These are phyloP conservation scores for Heteromurus nitidus DNA, from an alignment of 2,888 invertebrate species.

Conservation along the genomic window DNA sequence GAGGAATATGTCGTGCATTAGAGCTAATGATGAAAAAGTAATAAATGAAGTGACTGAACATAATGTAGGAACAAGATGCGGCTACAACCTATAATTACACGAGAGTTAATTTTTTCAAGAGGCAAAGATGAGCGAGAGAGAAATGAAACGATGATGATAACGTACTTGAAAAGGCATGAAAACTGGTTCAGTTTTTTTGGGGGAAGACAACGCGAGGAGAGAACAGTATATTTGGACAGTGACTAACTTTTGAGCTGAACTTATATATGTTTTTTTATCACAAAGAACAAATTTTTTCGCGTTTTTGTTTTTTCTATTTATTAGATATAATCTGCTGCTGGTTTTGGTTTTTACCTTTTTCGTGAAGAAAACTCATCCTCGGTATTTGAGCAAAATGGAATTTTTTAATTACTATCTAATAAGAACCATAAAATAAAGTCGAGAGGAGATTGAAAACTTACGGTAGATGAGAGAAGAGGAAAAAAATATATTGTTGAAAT, in stretches of 20 bases:
- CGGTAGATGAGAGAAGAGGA: background rate
- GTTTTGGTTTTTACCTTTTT: slow-evolving; percentile 5
- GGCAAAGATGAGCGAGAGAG: no score
- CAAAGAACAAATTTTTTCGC: background rate
- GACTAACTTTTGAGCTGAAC: no score
- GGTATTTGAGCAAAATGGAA: slow-evolving; percentile 54
- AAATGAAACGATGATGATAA: slow-evolving; percentile 7
- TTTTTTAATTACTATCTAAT: slow-evolving; percentile 67
- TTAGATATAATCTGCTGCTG: slow-evolving; percentile 19
- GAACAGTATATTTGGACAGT: slow-evolving; percentile 53
- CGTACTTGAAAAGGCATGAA: slow-evolving; percentile 46
- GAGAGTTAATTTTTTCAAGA: slow-evolving; percentile 20
- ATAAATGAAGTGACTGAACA: slow-evolving; percentile 64
- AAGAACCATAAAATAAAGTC: slow-evolving; percentile 37
- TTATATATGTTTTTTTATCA: background rate
- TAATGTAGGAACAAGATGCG: slow-evolving; percentile 47
- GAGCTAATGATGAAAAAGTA: slow-evolving; percentile 59
- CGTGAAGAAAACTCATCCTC: slow-evolving; percentile 5
- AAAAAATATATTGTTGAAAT: slow-evolving; percentile 54
- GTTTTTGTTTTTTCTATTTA: slow-evolving; percentile 7
- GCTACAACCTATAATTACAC: slow-evolving; percentile 60
- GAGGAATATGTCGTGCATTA: slow-evolving; percentile 60
- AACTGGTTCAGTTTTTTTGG: slow-evolving; percentile 61
- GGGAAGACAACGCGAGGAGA: slow-evolving; percentile 2
- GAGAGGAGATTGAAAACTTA: slow-evolving; percentile 54